Conservation (phyloP, 2,888 invertebrate species). For the Pterostichus madidus region DNA sequence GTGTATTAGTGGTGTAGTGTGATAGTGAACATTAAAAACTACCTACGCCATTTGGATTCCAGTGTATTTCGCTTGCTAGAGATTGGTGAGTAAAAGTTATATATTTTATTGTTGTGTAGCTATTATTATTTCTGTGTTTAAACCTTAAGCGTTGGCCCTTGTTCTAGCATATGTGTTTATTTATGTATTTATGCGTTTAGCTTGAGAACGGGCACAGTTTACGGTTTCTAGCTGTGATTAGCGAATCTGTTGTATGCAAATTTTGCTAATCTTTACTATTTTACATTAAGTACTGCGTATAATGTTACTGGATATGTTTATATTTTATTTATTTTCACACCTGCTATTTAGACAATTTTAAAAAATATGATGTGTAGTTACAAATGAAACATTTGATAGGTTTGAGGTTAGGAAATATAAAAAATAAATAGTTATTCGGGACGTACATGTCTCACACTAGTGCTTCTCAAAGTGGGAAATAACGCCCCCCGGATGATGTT, state of each 20-base stretch:
- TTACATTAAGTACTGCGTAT: neutral
- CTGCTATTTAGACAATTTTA: too few species aligned
- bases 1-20: neutral
- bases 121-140: neutral
- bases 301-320: too few species aligned
- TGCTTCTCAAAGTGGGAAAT: too few species aligned
- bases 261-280: constrained; percentile 17
- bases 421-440: too few species aligned
- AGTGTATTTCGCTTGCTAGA: neutral
- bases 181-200: constrained; percentile 32
- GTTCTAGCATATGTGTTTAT: constrained; percentile 25
- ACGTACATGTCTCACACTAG: too few species aligned
- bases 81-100: neutral
- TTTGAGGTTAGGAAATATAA: too few species aligned
- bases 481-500: too few species aligned
- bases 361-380: too few species aligned
- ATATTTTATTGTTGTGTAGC: neutral
- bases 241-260: constrained; percentile 32
- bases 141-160: neutral
- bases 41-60: neutral
- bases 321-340: too few species aligned
- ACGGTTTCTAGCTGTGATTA: constrained; percentile 12
- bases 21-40: neutral
- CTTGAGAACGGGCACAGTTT: neutral
- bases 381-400: too few species aligned